Base-by-base conservation (phyloP, 2,113 vertebrate species). In the Stegostoma tigrinum region DNA sequence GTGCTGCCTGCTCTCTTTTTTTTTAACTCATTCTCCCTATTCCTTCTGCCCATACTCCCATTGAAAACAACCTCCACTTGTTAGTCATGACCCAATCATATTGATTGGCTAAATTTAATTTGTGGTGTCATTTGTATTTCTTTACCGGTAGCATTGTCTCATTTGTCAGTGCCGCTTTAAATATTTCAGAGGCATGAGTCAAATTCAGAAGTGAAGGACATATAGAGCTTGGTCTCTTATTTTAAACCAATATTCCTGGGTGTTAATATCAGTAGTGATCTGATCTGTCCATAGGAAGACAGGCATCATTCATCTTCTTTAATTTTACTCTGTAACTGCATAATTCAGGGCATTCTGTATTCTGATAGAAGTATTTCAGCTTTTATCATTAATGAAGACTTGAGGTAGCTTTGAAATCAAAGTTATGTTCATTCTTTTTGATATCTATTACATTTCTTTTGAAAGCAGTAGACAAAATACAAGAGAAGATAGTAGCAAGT, bases 281-380 rank as follows among this genome's bases (percentile, higher is more conserved):
- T 38, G 90, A 94, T 94, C 90, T 93, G 34, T 67, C 61, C n/a
- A 42, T 61, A 94, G 90, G n/a, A 24, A 94, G 61, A 67, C 90
- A 94, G 61, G n/a, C 66, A 23, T 67, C 61, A 94, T 94, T 94
- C 90, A 94, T 94, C 90, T 94, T 94, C 90, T 38, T 94, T 67
- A 38, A 38, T 64, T 90, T 90, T 61, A 24, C 45, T 45, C 42
- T 64, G 48, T 61, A 90, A 90, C 87, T 90, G 48, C 27, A 90
- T 5, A 24, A n/a, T 90, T 61, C 87, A 34, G 52, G 10, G 15
- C 30, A 90, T 61, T 52, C 87, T 61, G 30, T 90, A 55, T 90
- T 61, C 30, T 90, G 87, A 90, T 61, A 64, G 52, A 90, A 90
- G 34, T 61, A 52, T 61, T 90, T 14, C 24, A 61, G 27, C 87